Percentiles rank a stretch among this genome's conserved stretches.
These are phyloP conservation scores for Notechis scutatus DNA, from an alignment of 2,113 vertebrate genomes.

Conservation along the genomic window DNA sequence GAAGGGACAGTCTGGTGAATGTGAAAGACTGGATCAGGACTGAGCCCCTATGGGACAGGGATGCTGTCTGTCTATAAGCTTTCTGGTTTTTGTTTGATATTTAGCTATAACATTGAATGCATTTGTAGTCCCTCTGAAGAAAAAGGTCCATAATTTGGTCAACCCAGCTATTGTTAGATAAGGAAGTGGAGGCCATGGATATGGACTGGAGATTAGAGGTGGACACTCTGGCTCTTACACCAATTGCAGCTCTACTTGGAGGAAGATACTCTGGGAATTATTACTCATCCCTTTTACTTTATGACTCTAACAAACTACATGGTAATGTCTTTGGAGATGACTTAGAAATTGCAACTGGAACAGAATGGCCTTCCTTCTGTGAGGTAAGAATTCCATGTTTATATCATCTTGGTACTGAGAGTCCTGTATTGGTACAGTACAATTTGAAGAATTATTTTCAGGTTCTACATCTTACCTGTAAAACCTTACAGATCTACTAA, in stretches of 20 bases:
- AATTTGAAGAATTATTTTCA: neutral
- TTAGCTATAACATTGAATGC: neutral
- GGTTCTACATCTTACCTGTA: neutral
- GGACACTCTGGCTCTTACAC: neutral
- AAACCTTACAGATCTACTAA: neutral
- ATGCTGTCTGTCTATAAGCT: neutral
- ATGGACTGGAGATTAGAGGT: neutral
- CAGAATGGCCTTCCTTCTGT: neutral
- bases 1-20: neutral
- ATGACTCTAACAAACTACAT: neutral
- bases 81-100: neutral
- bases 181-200: neutral
- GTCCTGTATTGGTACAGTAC: neutral
- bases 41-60: neutral
- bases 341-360: neutral
- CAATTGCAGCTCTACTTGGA: neutral
- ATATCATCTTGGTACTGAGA: neutral
- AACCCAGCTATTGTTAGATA: neutral
- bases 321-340: neutral
- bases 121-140: neutral
- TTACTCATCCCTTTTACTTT: neutral
- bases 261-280: neutral
- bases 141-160: neutral
- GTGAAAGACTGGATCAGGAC: neutral
- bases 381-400: neutral